Evolutionary conservation across 2,888 invertebrate genomes (phyloP).

Genomic region (Campopleginae sp.): DNA sequence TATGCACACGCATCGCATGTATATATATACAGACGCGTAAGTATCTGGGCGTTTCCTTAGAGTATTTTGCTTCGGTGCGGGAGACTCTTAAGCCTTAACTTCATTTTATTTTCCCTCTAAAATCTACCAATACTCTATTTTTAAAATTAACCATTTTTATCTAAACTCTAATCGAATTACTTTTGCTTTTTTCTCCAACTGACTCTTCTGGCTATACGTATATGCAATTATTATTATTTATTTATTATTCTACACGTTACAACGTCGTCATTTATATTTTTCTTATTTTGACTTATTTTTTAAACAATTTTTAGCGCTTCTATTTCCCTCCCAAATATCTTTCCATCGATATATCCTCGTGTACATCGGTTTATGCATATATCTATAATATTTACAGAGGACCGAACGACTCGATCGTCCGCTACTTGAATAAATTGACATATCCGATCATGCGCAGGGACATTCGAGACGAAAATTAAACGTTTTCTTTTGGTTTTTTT

Average conservation of each 20-base stretch:
- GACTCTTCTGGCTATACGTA: conserved; percentile 52
- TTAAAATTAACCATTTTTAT: conserved; percentile 53
- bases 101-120: conserved; percentile 53
- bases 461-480: conserved; percentile 32
- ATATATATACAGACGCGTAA: conserved; percentile 58
- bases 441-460: conserved; percentile 45
- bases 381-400: conserved; percentile 51
- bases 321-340: conserved; percentile 20
- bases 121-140: conserved; percentile 56
- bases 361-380: background rate
- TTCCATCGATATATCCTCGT: conserved; percentile 9
- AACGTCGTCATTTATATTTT: conserved; percentile 44
- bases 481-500: background rate
- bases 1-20: conserved; percentile 19
- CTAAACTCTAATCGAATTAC: conserved; percentile 46
- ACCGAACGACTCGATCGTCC: conserved; percentile 44
- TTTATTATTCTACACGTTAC: conserved; percentile 59
- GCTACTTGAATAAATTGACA: conserved; percentile 64
- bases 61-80: conserved; percentile 52
- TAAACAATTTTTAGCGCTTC: conserved; percentile 50
- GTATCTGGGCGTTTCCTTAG: conserved; percentile 69
- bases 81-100: conserved; percentile 48
- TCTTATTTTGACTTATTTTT: conserved; percentile 25
- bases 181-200: conserved; percentile 58
- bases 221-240: conserved; percentile 1